Evolutionary conservation across 2,113 vertebrate genomes (phyloP).

Genomic region (Epinephelus moara): DNA sequence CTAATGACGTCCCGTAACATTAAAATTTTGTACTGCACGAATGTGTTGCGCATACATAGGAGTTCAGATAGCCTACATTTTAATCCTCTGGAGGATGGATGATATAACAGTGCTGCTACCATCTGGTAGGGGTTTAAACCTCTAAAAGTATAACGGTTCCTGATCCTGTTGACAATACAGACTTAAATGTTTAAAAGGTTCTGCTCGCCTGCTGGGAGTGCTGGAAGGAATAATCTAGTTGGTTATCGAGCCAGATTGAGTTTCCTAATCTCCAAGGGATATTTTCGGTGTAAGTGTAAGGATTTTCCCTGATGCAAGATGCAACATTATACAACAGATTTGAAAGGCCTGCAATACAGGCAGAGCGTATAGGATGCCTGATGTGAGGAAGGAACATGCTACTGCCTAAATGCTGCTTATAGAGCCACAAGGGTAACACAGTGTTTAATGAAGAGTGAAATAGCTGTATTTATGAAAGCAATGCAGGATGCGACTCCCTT

Average conservation of each 20-base stretch:
- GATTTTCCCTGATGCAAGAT: constrained; percentile 66
- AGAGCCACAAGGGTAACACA: constrained; percentile 45
- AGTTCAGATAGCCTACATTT: constrained; percentile 56
- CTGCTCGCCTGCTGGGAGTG: constrained; percentile 38
- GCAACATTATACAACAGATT: constrained; percentile 62
- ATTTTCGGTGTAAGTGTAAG: constrained; percentile 65
- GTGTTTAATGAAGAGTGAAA: constrained; percentile 79
- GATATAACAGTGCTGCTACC: constrained; percentile 67
- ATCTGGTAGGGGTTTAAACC: constrained; percentile 74
- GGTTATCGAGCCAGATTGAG: constrained; percentile 69
- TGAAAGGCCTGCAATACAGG: constrained; percentile 25
- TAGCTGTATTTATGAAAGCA: constrained; percentile 71
- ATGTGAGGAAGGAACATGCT: constrained; percentile 29
- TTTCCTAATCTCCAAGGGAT: constrained; percentile 71
- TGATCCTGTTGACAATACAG: constrained; percentile 71
- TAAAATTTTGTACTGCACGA: constrained; percentile 30
- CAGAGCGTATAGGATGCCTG: constrained; percentile 39
- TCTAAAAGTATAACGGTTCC: constrained; percentile 64
- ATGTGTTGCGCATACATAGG: constrained; percentile 23
- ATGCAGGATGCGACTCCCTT: constrained; percentile 51
- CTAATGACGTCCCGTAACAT: constrained; percentile 41
- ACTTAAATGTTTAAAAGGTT: constrained; percentile 74
- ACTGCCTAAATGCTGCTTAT: constrained; percentile 40
- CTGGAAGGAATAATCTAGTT: constrained; percentile 75
- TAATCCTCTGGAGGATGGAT: constrained; percentile 69